Base-by-base conservation (phyloP, 1,140 invertebrate genomes). In the Bombus superbus region DNA sequence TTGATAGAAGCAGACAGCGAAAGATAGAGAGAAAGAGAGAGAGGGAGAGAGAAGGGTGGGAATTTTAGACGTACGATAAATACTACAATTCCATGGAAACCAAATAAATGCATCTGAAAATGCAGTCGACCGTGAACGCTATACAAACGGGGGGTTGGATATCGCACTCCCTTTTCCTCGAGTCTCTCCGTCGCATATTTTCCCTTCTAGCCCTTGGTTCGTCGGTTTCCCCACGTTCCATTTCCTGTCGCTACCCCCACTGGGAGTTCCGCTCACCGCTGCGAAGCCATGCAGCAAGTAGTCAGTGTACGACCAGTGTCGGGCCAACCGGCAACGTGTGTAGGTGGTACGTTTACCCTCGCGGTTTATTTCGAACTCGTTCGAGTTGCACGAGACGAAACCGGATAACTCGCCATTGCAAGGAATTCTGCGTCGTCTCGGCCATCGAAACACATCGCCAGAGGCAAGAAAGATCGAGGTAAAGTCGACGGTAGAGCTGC, bases 231-330 rank as follows among this genome's bases (percentile, higher is more conserved):
- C 59, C 59, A 13, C 53, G 76, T 80, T 71, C 83, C 82, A 84
- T 85, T 85, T 81, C 44, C 62, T 81, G 69, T 42, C 47, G 28
- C 83, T 85, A 81, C 73, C 85, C 81, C 81, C 85, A 77, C 85
- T 75, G 47, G 44, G 66, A 44, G 62, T 62, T 62, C 53, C 32
- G 57, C 68, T 84, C 76, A 22, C 68, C 68, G 83, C 81, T 77
- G 72, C 74, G 44, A 85, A 85, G 73, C 77, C 68, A 42, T 83
- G 66, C n/a, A 83, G 76, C 76, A 81, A 88, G 80, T 88, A 88
- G 87, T 82, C 28, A 13, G 42, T 62, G 78, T 64, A 42, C 83
- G 87, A 62, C 71, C 85, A 88, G 87, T 86, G 87, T 88, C 85
- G 81, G 80, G 72, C 79, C 68, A 85, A 86, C 85, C 84, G 69